These are phyloP conservation scores for Drosophila dives DNA, from an alignment of 2,888 invertebrate species.

Conservation along the genomic window DNA sequence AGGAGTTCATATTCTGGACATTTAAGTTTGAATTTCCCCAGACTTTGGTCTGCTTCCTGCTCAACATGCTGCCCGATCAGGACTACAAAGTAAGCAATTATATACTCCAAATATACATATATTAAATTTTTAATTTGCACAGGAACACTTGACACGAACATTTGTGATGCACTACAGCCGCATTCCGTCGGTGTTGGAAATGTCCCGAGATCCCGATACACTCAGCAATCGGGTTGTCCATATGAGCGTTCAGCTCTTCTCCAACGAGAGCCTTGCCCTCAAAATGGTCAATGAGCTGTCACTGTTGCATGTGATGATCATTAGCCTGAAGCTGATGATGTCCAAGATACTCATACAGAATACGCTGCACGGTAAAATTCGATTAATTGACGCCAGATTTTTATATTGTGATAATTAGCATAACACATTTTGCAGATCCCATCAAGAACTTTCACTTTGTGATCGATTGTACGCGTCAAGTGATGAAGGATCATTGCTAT, in stretches of 20 bases:
- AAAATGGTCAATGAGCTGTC: conserved; percentile 96
- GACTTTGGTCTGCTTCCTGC: conserved; percentile 96
- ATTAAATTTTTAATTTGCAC: conserved; percentile 59
- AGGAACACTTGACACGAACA: conserved; percentile 96
- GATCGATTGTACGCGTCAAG: conserved; percentile 95
- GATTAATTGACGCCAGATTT: neutral
- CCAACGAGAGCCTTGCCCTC: conserved; percentile 95
- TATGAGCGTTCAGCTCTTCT: conserved; percentile 98
- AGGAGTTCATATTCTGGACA: conserved; percentile 99
- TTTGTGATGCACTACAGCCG: conserved; percentile 98
- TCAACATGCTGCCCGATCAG: conserved; percentile 97
- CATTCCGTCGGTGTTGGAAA: conserved; percentile 95
- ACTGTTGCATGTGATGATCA: conserved; percentile 96
- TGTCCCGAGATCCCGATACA: conserved; percentile 94
- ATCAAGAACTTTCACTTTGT: conserved; percentile 94
- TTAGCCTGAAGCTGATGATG: conserved; percentile 96
- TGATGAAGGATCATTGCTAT: conserved; percentile 99
- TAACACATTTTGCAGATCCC: conserved; percentile 86
- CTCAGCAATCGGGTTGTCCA: conserved; percentile 98
- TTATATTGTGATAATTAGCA: neutral
- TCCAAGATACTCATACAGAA: conserved; percentile 94
- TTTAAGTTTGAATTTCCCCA: conserved; percentile 99
- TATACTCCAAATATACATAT: conserved; percentile 3
- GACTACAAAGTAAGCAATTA: conserved; percentile 91
- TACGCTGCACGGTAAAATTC: conserved; percentile 90